A percentile compares a stretch with the other conserved stretches of the same genome.
Conservation (phyloP, 2,888 invertebrate genomes). For the Entomobrya multifasciata region DNA sequence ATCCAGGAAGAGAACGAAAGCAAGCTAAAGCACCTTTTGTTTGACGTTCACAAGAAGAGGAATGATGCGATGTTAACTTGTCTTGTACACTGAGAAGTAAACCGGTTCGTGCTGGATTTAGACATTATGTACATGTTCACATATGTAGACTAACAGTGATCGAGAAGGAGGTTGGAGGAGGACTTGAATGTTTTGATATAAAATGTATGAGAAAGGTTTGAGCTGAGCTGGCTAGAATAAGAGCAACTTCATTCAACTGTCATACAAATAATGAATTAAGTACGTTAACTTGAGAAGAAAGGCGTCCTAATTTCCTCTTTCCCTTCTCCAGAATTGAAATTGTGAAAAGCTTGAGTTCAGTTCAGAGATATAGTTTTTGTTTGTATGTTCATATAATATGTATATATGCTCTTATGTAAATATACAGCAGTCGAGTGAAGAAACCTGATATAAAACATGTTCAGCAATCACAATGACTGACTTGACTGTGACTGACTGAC, state of each 20-base stretch:
- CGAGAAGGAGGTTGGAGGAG: background rate
- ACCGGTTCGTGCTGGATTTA: constrained; percentile 18
- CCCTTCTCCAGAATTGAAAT: constrained; percentile 30
- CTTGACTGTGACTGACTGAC: constrained; percentile 37
- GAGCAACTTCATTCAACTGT: constrained; percentile 52
- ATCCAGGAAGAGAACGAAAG: constrained; percentile 8
- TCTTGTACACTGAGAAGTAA: background rate
- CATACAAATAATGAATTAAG: constrained; percentile 55
- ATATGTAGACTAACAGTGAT: background rate
- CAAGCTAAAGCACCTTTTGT: constrained; percentile 15
- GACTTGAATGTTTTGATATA: background rate
- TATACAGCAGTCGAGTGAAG: background rate
- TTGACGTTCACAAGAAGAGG: background rate
- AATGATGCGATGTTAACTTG: background rate
- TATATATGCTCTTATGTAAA: background rate
- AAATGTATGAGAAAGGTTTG: background rate
- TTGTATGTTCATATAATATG: background rate
- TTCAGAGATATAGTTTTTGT: background rate
- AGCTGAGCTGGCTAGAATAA: background rate
- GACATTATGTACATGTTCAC: background rate
- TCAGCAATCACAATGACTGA: constrained; percentile 30
- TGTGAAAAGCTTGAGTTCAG: constrained; percentile 21
- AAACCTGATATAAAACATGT: background rate
- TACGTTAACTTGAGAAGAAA: constrained; percentile 51
- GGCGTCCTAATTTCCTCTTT: constrained; percentile 42